Conservation (phyloP, 2,113 vertebrate genomes). For the Ophthalmolycus amberensis region DNA sequence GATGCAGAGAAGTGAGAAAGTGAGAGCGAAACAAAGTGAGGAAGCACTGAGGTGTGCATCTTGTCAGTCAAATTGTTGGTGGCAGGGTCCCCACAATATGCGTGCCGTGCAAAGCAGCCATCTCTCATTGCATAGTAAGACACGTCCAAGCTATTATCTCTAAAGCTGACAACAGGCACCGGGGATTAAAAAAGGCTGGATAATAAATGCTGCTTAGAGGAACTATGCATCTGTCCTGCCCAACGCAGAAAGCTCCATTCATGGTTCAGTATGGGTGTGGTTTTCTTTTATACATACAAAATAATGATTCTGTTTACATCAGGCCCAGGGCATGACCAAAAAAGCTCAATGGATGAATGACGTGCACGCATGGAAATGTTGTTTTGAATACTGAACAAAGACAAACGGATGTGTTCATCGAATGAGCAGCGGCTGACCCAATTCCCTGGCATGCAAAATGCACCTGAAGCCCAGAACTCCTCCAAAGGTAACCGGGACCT, state of each 20-base stretch:
- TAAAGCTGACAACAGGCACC: slow-evolving; percentile 52
- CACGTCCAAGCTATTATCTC: slow-evolving; percentile 52
- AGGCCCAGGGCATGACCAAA: slow-evolving; percentile 30
- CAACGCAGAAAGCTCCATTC: slow-evolving; percentile 10
- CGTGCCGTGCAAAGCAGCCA: slow-evolving; percentile 46
- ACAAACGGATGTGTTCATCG: slow-evolving; percentile 34
- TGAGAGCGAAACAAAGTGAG: slow-evolving; percentile 67
- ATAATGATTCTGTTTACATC: slow-evolving; percentile 33
- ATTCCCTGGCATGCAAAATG: slow-evolving; percentile 29
- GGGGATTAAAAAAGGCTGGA: slow-evolving; percentile 27
- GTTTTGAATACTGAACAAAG: slow-evolving; percentile 18
- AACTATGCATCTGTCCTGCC: slow-evolving; percentile 19
- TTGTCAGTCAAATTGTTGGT: slow-evolving; percentile 65
- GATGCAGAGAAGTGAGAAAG: slow-evolving; percentile 40
- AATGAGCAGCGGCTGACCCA: slow-evolving; percentile 18
- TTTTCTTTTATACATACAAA: slow-evolving; percentile 27
- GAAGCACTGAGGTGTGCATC: slow-evolving; percentile 67
- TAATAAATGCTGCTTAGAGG: slow-evolving; percentile 48
- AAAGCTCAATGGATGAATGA: slow-evolving; percentile 37
- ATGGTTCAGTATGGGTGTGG: slow-evolving; percentile 30
- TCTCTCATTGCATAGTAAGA: slow-evolving; percentile 64
- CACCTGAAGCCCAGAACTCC: slow-evolving; percentile 37
- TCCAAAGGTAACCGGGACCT: slow-evolving; percentile 36
- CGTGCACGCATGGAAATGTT: not conserved
- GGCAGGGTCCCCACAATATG: slow-evolving; percentile 49